A percentile compares a stretch with the other conserved stretches of the same genome.
These are phyloP conservation scores for Pyrrhia umbra DNA, from an alignment of 2,888 invertebrate genomes.

Conservation along the genomic window DNA sequence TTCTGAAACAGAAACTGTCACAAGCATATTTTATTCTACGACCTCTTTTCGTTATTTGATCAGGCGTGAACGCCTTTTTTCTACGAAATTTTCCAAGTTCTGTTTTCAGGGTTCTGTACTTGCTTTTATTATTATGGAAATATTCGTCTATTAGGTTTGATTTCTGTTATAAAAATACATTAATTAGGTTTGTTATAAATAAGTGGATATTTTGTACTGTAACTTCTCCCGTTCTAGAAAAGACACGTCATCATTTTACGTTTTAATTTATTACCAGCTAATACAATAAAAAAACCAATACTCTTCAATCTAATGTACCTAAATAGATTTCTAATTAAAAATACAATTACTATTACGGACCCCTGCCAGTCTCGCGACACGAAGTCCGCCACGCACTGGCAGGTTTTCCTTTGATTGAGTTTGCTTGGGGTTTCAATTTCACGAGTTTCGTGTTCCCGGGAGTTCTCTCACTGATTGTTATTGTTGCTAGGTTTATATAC, in stretches of 20 bases:
- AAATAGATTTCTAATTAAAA: neutral
- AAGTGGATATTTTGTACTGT: no score
- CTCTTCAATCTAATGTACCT: no score
- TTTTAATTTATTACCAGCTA: no score
- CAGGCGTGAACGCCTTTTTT: constrained; percentile 7
- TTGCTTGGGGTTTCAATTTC: constrained; percentile 43
- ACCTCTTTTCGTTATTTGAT: constrained; percentile 15
- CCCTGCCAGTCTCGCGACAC: neutral
- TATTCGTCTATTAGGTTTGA: no score
- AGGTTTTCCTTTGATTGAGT: constrained; percentile 52
- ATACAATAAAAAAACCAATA: no score
- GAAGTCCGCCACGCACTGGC: constrained; percentile 26
- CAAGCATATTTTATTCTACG: constrained; percentile 9
- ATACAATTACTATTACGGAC: constrained; percentile 6
- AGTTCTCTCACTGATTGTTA: constrained; percentile 20
- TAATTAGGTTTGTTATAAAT: no score
- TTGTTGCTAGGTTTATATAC: constrained; percentile 1
- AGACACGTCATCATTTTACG: no score
- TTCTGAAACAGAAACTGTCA: constrained; percentile 7
- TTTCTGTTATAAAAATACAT: no score
- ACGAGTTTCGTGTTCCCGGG: constrained; percentile 30
- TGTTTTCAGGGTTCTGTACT: constrained; percentile 1
- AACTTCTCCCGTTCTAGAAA: no score
- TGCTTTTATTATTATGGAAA: no score
- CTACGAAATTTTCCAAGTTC: constrained; percentile 14